Conservation (phyloP, 2,797 vertebrate genomes). For the Schizopygopsis malacanthus region DNA sequence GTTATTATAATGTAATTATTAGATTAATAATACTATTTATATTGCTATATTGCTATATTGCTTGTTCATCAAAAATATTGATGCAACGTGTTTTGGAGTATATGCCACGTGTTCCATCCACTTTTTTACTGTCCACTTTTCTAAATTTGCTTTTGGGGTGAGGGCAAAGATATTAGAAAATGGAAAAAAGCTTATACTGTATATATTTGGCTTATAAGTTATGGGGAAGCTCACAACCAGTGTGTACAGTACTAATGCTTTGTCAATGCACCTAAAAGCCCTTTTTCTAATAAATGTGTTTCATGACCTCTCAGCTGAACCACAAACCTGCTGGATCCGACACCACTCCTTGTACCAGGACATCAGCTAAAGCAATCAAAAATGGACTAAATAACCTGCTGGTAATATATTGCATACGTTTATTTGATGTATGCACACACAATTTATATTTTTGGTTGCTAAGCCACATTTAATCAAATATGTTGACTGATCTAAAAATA, state of each 20-base stretch:
- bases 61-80: not conserved
- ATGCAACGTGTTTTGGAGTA: not conserved
- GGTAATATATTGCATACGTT: not conserved
- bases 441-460: not conserved
- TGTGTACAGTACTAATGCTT: not conserved
- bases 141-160: not conserved
- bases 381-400: not conserved
- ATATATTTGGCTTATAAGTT: not conserved
- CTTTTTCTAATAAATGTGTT: not conserved
- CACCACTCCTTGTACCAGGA: constrained; percentile 19
- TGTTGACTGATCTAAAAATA: not conserved
- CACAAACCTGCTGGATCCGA: not conserved
- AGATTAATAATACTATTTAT: not conserved
- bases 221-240: not conserved
- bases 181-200: not conserved
- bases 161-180: not conserved
- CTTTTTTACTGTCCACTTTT: not conserved
- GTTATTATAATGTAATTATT: not conserved
- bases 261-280: not conserved
- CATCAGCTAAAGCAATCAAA: not conserved
- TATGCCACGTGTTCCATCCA: not conserved
- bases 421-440: not conserved
- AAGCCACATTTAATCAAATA: constrained; percentile 1
- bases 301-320: not conserved
- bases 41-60: not conserved